Conservation (phyloP, 2,797 vertebrate genomes). For the Falco naumanni region DNA sequence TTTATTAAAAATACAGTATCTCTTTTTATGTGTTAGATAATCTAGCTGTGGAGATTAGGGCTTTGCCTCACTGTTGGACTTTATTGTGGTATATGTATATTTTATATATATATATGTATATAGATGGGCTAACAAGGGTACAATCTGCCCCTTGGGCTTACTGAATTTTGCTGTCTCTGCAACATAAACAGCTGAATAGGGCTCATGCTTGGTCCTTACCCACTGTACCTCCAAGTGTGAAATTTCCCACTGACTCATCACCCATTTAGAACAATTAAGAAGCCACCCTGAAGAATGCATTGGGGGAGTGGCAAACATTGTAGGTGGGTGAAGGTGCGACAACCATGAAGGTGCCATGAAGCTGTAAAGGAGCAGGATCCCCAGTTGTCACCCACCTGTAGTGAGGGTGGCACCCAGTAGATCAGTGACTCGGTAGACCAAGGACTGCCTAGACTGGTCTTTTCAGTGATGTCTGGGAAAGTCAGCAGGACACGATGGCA, state of each 20-base stretch:
- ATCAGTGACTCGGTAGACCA: background rate
- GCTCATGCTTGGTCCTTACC: background rate
- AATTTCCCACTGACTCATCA: background rate
- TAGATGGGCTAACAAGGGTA: background rate
- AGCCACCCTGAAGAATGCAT: background rate
- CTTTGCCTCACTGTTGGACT: background rate
- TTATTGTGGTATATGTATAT: background rate
- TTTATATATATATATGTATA: too few relatives aligned
- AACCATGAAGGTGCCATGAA: background rate
- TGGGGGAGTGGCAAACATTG: background rate
- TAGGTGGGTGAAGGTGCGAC: background rate
- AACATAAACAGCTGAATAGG: background rate
- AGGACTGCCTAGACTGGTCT: background rate
- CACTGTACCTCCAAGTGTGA: background rate
- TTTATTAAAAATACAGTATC: background rate
- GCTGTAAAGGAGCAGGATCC: background rate
- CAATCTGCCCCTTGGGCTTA: background rate
- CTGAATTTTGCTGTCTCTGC: background rate
- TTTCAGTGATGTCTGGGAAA: background rate
- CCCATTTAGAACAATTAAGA: background rate
- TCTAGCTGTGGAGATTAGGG: background rate
- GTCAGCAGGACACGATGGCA: rapidly evolving
- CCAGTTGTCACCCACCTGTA: rapidly evolving
- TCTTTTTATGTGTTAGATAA: background rate
- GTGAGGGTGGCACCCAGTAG: background rate